Percentiles rank a stretch among this genome's conserved stretches.
Evolutionary conservation across 2,797 vertebrate species (phyloP).

Genomic region (Sebastes variabilis): DNA sequence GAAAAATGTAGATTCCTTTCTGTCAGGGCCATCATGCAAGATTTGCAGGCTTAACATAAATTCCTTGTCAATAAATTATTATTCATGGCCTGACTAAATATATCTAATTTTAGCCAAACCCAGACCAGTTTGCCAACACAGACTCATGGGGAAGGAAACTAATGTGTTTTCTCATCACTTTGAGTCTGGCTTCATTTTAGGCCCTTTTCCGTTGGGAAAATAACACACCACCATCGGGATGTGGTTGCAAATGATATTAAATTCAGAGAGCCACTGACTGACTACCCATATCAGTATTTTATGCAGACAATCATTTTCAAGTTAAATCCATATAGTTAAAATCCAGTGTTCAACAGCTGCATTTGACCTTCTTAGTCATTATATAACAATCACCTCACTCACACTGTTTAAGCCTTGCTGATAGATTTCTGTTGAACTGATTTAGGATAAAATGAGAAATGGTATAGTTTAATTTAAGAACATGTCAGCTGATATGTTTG

Average conservation of each 20-base stretch:
- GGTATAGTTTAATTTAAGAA: neutral
- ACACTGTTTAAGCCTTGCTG: neutral
- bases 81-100: neutral
- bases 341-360: neutral
- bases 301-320: neutral
- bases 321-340: neutral
- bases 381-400: neutral
- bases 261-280: neutral
- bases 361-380: neutral
- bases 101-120: neutral
- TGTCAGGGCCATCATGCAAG: neutral
- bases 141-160: constrained; percentile 5
- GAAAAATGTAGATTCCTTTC: neutral
- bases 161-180: constrained; percentile 10
- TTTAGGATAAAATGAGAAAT: neutral
- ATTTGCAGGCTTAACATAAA: neutral
- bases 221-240: neutral
- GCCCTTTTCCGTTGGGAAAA: neutral
- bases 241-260: neutral
- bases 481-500: neutral
- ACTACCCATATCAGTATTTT: neutral
- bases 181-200: neutral
- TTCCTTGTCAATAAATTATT: neutral
- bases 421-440: neutral
- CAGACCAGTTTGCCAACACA: constrained; percentile 13